Percentiles rank a stretch among this genome's conserved stretches.
phyloP scores from a whole-genome alignment of 2,888 invertebrate genomes.

The Microctonus hyperodae region DNA sequence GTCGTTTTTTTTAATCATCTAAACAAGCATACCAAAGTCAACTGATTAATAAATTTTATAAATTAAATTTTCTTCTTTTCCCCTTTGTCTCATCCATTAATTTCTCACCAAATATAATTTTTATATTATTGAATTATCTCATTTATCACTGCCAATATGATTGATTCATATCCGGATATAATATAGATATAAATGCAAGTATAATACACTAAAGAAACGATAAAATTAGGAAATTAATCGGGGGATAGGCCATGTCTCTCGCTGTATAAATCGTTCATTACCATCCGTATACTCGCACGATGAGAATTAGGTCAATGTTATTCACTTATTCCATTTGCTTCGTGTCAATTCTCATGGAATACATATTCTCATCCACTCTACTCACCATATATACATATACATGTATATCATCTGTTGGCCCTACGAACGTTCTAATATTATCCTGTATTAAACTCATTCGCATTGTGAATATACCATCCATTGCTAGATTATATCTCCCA shows the following conservation, averaged over 20 bases:
- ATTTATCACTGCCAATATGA: too few relatives aligned
- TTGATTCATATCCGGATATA: too few relatives aligned
- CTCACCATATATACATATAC: neutral
- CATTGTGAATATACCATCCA: neutral
- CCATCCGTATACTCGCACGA: neutral
- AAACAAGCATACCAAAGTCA: too few relatives aligned
- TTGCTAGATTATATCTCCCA: neutral
- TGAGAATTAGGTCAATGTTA: constrained; percentile 29
- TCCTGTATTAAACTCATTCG: neutral
- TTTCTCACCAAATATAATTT: too few relatives aligned
- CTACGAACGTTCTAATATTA: neutral
- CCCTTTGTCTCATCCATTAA: neutral
- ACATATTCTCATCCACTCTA: constrained; percentile 4
- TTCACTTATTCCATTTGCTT: constrained; percentile 29
- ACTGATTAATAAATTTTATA: too few relatives aligned
- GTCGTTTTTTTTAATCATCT: too few relatives aligned
- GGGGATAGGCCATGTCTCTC: neutral
- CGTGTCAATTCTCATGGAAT: constrained; percentile 15
- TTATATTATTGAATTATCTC: too few relatives aligned
- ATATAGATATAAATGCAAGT: neutral
- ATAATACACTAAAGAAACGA: neutral
- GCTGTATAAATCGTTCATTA: neutral
- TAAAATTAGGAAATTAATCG: neutral
- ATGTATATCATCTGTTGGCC: neutral
- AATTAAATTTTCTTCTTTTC: too few relatives aligned